phyloP scores from a whole-genome alignment of 2,113 vertebrate genomes.

The Lepus europaeus region DNA sequence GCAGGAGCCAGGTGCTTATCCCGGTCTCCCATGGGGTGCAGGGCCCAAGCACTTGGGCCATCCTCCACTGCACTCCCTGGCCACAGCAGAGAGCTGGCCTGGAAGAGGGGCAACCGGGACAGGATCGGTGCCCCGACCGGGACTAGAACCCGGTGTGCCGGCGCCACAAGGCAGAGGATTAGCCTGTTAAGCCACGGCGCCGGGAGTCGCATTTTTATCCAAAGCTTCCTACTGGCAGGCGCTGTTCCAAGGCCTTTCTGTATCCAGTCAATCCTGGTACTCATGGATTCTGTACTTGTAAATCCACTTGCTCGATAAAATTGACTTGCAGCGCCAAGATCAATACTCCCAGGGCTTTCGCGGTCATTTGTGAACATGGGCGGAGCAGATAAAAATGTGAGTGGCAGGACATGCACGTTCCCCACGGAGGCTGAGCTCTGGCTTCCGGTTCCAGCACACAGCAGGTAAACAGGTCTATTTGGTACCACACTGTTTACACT shows the following conservation, averaged over 20 bases:
- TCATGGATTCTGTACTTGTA: not conserved
- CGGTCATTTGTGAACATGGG: not conserved
- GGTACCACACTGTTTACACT: not conserved
- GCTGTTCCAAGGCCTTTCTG: not conserved
- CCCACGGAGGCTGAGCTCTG: not conserved
- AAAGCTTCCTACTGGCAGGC: not conserved
- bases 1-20: too few relatives aligned
- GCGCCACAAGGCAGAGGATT: too few relatives aligned
- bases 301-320: not conserved
- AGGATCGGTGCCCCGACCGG: too few relatives aligned
- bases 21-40: too few relatives aligned
- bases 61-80: too few relatives aligned
- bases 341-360: not conserved
- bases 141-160: too few relatives aligned
- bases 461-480: not conserved
- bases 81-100: too few relatives aligned
- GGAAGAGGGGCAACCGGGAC: too few relatives aligned
- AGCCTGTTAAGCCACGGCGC: too few relatives aligned
- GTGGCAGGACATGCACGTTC: fast-evolving
- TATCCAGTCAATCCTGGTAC: not conserved
- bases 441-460: not conserved
- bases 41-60: too few relatives aligned
- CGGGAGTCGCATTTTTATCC: not conserved
- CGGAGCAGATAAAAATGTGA: not conserved
- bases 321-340: not conserved